These are phyloP conservation scores for Peromyscus eremicus DNA, from an alignment of 2,797 vertebrate genomes.

Conservation along the genomic window DNA sequence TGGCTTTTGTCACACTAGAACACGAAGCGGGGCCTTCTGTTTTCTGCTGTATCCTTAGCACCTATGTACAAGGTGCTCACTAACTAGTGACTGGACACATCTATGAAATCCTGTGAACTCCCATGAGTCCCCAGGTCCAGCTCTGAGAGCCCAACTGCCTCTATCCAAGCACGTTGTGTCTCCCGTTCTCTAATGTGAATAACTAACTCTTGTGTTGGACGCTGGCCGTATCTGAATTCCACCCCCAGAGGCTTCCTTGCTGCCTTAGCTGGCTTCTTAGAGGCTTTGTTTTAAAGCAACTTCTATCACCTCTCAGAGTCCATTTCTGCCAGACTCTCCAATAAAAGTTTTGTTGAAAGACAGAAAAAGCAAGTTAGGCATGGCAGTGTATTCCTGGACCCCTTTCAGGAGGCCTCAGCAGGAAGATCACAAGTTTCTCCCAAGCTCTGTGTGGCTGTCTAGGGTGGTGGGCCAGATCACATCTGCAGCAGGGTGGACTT, in stretches of 20 bases:
- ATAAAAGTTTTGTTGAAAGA: constrained; percentile 30
- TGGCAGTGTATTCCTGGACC: background rate
- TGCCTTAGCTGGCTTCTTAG: background rate
- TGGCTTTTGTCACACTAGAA: constrained; percentile 8
- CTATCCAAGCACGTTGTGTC: background rate
- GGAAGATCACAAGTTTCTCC: background rate
- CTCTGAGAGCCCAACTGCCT: background rate
- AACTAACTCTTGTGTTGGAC: background rate
- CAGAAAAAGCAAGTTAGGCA: background rate
- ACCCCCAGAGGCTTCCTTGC: background rate
- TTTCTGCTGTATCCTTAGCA: background rate
- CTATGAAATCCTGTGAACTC: background rate
- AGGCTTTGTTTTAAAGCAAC: constrained; percentile 42
- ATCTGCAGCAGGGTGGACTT: background rate
- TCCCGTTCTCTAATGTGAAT: background rate
- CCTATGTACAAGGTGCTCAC: constrained; percentile 2
- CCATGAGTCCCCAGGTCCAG: background rate
- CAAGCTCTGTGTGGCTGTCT: background rate
- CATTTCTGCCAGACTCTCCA: constrained; percentile 9
- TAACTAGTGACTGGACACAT: constrained; percentile 2
- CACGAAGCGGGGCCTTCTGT: background rate
- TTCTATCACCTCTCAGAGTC: background rate
- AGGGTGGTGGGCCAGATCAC: background rate
- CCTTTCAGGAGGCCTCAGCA: background rate
- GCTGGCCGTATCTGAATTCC: background rate